Base-by-base conservation (phyloP, 2,797 vertebrate genomes). In the Aeoliscus strigatus region DNA sequence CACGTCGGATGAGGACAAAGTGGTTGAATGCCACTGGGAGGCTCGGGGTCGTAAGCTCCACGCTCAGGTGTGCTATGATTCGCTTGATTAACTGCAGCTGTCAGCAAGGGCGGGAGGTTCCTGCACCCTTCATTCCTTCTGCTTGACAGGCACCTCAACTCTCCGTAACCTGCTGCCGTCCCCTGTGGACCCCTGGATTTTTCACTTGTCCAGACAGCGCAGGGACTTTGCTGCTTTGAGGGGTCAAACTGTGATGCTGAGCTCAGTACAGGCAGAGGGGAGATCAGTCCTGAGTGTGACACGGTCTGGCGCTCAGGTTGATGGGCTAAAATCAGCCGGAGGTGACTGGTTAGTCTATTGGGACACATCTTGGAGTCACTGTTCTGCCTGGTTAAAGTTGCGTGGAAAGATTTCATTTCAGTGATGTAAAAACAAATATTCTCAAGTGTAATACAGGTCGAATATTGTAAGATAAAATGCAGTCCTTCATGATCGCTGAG, bases 11-110 rank as follows among this genome's bases (percentile, higher is more conserved):
- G n/a, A n/a, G n/a, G n/a, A n/a, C n/a, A n/a, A 10, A 7, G 51
- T 2, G 35, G 43, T 15, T 39, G 45, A 49, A 39, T 21, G 39
- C 41, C 1, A 15, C 49, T 25, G 52, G 64, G 68, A 38, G 14
- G 21, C 26, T 27, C 1, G 23, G 38, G 64, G 74, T 79, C 74
- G 42, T 31, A 11, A 51, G 69, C 40, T 18, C 37, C 48, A 47
- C 62, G 66, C 66, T 79, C 76, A 80, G 81, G 74, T 80, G 77
- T 46, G 62, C 50, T 32, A 37, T 36, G 68, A 70, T 54, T 11
- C 16, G 33, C 60, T 75, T 75, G 75, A 84, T 80, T 80, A 84
- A 81, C 51, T 74, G 29, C 66, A 60, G 58, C 71, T 80, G 77
- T 77, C 77, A 66, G 40, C 3, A 24, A 63, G 62, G 60, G 55